Evolutionary conservation across 2,888 invertebrate species (phyloP), one percentile per base, ranked within the genome.

Genomic region (Myathropa florea): DNA sequence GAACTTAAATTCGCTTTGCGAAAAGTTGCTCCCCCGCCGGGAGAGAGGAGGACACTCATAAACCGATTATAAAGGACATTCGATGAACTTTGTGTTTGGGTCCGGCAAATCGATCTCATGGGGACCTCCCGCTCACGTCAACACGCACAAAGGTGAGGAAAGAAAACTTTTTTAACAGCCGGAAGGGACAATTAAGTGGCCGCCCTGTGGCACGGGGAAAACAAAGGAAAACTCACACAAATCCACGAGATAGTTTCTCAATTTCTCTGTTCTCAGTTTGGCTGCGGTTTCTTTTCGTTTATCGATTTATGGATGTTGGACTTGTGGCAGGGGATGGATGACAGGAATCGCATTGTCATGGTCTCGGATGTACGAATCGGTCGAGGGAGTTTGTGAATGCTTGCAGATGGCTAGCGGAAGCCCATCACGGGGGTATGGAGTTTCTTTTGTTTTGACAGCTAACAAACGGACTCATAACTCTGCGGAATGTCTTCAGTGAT

Each of bases 121-220:
- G 78, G 86, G 75, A 78, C 70, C 82, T 30, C 61, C 70, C 28
- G 53, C 26, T 10, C 14, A 61, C 61, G 73, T 73, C 0, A 73
- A 18, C 18, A 6, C 18, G 2, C 46, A 18, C 46, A 18, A 82
- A 82, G 82, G 82, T 81, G 75, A 78, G 77, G 70, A 55, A 70
- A 78, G 65, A 73, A 86, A 76, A 85, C 39, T 75, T 84, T 84
- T 85, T 78, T 70, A 86, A 86, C 70, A 75, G 78, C 71, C 86
- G 55, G 70, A 39, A 80, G 77, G 81, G 23, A 63, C 77, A 77
- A 73, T 77, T 73, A 68, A 64, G 72, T 68, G 65, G 39, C 75
- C 79, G 71, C 64, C 71, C 14, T 72, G 77, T 60, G 59, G 76
- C 46, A 33, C 68, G 30, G 36, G n/a, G 9, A 55, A 81, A 73